phyloP scores from a whole-genome alignment of 1,140 invertebrate genomes.

The Radopholus similis region DNA sequence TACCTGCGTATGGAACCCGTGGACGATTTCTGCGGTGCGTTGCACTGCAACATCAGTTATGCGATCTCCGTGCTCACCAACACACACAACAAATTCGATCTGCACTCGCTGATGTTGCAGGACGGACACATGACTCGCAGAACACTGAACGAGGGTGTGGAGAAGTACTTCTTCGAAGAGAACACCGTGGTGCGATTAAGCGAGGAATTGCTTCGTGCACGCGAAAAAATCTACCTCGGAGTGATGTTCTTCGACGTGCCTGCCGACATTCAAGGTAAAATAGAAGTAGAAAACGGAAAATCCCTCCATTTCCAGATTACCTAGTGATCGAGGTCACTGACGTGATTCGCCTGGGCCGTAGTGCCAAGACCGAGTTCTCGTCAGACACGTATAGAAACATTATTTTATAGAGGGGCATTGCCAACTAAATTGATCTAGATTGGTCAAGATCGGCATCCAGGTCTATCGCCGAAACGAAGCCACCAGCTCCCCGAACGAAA shows the following conservation, averaged over 20 bases:
- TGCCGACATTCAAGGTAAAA: constrained; percentile 43
- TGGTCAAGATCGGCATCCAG: constrained; percentile 18
- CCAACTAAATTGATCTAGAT: not conserved
- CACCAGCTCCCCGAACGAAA: not conserved
- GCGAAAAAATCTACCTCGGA: constrained; percentile 43
- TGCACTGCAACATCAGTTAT: constrained; percentile 36
- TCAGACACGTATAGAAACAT: constrained; percentile 30
- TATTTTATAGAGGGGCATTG: not conserved
- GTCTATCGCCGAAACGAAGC: constrained; percentile 24
- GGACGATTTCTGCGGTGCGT: constrained; percentile 41
- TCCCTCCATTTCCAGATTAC: constrained; percentile 41
- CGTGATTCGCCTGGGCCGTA: constrained; percentile 23
- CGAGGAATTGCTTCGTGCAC: constrained; percentile 5
- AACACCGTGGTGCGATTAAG: constrained; percentile 38
- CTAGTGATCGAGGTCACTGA: constrained; percentile 45
- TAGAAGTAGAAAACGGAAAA: constrained; percentile 22
- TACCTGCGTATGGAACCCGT: constrained; percentile 25
- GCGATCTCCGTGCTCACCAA: constrained; percentile 34
- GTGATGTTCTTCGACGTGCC: constrained; percentile 40
- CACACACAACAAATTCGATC: constrained; percentile 40
- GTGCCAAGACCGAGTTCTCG: constrained; percentile 31
- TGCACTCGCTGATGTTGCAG: constrained; percentile 42
- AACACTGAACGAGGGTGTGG: not conserved
- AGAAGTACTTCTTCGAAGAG: constrained; percentile 27
- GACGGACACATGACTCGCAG: constrained; percentile 35